Evolutionary conservation across 2,113 vertebrate species (phyloP), one percentile per base, ranked within the genome.

Genomic region (Lophochroa leadbeateri): DNA sequence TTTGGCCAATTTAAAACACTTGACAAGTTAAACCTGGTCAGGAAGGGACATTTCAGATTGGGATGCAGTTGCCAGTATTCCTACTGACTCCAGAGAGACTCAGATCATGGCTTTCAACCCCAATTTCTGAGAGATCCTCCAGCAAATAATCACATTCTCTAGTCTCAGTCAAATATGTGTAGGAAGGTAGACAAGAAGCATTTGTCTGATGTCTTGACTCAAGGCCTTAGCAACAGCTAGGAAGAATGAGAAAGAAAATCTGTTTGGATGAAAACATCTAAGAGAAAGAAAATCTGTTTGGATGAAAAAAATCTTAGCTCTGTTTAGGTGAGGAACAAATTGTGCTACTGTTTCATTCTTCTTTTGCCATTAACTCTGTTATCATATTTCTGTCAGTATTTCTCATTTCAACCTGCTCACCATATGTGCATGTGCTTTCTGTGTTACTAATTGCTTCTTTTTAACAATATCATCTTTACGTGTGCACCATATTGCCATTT

Each of bases 381-480:
- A 95, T 92, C 93, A 46, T 81, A 67, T 90, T 88, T 76, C 96
- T 96, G 92, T 96, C 94, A 57, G 52, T 84, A 96, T 96, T 97
- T 97, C 95, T 96, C 78, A 35, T 94, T 96, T 97, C 97, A 98
- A 97, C 98, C 97, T 98, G 98, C 94, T 97, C 72, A 14, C 97
- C 98, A 98, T 96, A 98, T 98, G 98, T 98, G 97, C 96, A 35
- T 95, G 61, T 70, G 72, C 93, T 97, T 97, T 97, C 92, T 95
- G 90, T 96, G 96, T 96, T 97, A 88, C 98, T 98, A 98, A 98
- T 98, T 98, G 98, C 97, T 97, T 95, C 96, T 97, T 97, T 98
- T 97, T 98, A 97, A 98, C 97, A 98, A 96, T 97, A 94, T 97
- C 97, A 97, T 97, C 97, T 98, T 95, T 98, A 98, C 63, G 57